Evolutionary conservation across 1,140 invertebrate species (phyloP), one percentile per base, ranked within the genome.

Genomic region (Pinna nobilis): DNA sequence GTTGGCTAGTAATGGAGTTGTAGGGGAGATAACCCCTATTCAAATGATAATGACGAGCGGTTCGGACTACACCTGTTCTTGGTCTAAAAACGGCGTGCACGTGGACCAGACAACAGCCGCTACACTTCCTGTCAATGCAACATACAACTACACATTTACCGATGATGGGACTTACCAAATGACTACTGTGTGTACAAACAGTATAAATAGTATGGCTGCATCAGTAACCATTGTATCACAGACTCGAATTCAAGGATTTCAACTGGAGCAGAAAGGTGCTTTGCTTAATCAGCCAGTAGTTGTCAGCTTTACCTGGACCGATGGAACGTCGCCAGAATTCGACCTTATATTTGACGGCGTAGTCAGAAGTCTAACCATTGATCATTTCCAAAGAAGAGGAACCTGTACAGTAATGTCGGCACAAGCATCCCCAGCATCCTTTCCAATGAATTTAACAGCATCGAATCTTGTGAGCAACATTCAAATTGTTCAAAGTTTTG

Each of bases 31-130:
- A 6, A 66, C 64, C 18, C 35, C 57, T 37, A 51, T 77, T 44
- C 59, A 50, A n/a, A n/a, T 81, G 2, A 47, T 60, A 11, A 69
- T 79, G 51, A 76, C 77, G 2, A 61, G 7, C 13, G 83, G 83
- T 13, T 77, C 83, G 0, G 57, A 84, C 49, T 84, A 80, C 47
- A 77, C 53, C 4, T 83, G 81, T 51, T 23, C 7, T 1, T 82
- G 77, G 76, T 60, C 69, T 28, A 78, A 76, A 28, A 76, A 84
- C 51, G 70, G 70, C 15, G 63, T 70, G 3, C 0, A 18, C 7
- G 47, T 50, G 0, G 53, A 44, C 1, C 67, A 20, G 0, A 80
- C 74, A 4, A 67, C 69, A 1, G 25, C 49, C 15, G 32, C 35
- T n/a, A 41, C 35, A 2, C 70, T 70, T 20, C 70, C 77, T 6